These are phyloP conservation scores for Lacerta agilis DNA, from an alignment of 2,797 vertebrate genomes.

Conservation along the genomic window DNA sequence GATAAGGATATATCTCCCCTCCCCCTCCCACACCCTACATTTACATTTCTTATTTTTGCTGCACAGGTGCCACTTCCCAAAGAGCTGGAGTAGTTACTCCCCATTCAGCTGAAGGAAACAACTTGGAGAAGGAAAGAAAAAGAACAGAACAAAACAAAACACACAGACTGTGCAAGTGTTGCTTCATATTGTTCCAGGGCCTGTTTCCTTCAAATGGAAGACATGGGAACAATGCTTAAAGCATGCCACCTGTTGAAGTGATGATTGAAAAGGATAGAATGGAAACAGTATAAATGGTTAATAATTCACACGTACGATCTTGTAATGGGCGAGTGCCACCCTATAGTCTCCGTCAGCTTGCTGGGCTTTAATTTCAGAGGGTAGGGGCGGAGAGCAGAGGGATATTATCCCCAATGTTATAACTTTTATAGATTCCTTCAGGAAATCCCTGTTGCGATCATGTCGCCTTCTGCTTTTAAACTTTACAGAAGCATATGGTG, in stretches of 20 bases:
- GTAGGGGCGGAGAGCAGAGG: conserved; percentile 43
- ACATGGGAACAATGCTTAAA: conserved; percentile 52
- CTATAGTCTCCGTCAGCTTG: conserved; percentile 44
- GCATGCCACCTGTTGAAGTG: conserved; percentile 12
- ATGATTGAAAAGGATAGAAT: conserved; percentile 44
- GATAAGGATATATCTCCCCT: neutral
- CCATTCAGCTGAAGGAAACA: conserved; percentile 74
- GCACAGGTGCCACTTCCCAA: conserved; percentile 92
- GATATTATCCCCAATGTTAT: conserved; percentile 51
- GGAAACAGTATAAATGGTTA: conserved; percentile 53
- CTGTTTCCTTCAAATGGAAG: conserved; percentile 66
- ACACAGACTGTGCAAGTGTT: conserved; percentile 52
- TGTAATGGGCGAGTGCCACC: conserved; percentile 28
- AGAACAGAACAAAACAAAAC: no score
- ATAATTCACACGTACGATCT: conserved; percentile 53
- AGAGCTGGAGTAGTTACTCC: conserved; percentile 86
- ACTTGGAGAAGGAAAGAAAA: conserved; percentile 15
- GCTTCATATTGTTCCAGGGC: conserved; percentile 53
- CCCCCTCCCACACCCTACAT: neutral
- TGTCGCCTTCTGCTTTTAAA: conserved; percentile 66
- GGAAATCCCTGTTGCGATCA: conserved; percentile 58
- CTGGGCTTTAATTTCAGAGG: conserved; percentile 41
- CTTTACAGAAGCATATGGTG: conserved; percentile 43
- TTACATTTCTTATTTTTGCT: conserved; percentile 38
- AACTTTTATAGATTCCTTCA: conserved; percentile 56